Conservation (phyloP, 2,797 vertebrate species). For the Manis pentadactyla region DNA sequence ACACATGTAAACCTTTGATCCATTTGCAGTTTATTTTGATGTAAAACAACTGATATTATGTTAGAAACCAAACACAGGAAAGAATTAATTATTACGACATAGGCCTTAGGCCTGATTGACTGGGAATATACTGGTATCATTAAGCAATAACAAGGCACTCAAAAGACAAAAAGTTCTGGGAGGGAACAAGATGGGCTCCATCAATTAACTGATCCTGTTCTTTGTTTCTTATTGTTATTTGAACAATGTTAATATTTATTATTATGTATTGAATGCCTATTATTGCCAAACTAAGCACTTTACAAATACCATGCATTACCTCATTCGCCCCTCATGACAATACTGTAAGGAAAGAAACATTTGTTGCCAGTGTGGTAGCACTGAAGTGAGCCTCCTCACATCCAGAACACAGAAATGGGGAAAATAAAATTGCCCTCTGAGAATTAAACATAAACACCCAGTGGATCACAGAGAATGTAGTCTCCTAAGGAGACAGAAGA, state of each 20-base stretch:
- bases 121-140: not conserved
- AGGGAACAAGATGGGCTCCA: not conserved
- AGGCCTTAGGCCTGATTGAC: not conserved
- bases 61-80: not conserved
- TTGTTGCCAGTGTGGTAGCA: not conserved
- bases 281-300: not conserved
- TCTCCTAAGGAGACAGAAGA: not conserved
- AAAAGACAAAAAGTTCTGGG: not conserved
- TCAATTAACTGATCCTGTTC: not conserved
- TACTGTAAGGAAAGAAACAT: not conserved
- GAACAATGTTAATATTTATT: not conserved
- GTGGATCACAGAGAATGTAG: not conserved
- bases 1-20: not conserved
- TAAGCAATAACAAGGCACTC: not conserved
- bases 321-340: not conserved
- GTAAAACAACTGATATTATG: not conserved
- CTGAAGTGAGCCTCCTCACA: not conserved
- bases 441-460: not conserved
- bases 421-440: not conserved
- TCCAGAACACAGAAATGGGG: not conserved
- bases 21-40: not conserved
- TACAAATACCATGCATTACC: not conserved
- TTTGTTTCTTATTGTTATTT: not conserved
- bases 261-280: not conserved
- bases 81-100: not conserved